These are phyloP conservation scores for Eueides isabella DNA, from an alignment of 1,140 invertebrate genomes.

Conservation along the genomic window DNA sequence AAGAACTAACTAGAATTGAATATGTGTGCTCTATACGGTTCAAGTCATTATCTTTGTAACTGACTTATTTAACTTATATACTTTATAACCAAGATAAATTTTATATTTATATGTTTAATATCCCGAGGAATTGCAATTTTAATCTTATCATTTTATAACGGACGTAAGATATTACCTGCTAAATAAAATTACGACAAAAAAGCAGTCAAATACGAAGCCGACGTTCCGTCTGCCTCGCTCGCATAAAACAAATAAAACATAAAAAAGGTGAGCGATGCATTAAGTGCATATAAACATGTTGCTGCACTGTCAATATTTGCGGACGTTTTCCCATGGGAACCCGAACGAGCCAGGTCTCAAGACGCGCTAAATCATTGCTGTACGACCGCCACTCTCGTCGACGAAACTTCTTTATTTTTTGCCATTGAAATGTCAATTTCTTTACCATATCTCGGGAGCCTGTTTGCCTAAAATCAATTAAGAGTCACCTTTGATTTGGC, in stretches of 20 bases:
- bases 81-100: not conserved
- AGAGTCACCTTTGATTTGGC: constrained; percentile 48
- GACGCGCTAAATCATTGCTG: constrained; percentile 73
- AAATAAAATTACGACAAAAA: constrained; percentile 76
- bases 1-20: not conserved
- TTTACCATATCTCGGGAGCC: constrained; percentile 42
- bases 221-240: constrained; percentile 73
- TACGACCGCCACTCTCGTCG: constrained; percentile 48
- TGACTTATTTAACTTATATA: not conserved
- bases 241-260: constrained; percentile 76
- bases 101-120: constrained; percentile 8
- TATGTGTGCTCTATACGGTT: not conserved
- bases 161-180: constrained; percentile 66
- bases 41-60: not conserved
- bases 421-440: constrained; percentile 76
- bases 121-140: constrained; percentile 28
- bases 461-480: constrained; percentile 64
- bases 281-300: constrained; percentile 82
- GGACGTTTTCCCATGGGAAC: constrained; percentile 79
- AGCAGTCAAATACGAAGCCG: constrained; percentile 72
- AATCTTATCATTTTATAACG: constrained; percentile 50
- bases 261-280: constrained; percentile 80
- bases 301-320: constrained; percentile 80
- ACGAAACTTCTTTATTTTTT: constrained; percentile 64
- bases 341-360: constrained; percentile 42